Conservation (phyloP, 2,888 invertebrate species). For the Fragum whitleyi region DNA sequence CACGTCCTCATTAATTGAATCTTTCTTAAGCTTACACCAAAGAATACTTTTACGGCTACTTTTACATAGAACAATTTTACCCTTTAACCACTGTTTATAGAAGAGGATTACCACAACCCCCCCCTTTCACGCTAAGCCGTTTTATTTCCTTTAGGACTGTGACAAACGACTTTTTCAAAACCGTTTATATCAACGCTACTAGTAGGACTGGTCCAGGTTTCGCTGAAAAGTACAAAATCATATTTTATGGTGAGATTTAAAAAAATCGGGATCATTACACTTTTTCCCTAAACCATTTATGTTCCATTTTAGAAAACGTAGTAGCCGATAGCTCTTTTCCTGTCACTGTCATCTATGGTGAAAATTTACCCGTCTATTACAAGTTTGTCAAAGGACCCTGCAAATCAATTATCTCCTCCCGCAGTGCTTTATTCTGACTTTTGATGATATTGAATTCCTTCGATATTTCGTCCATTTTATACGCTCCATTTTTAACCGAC, state of each 20-base stretch:
- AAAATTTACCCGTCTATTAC: too few relatives aligned
- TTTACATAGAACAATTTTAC: constrained; percentile 3
- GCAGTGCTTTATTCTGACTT: too few relatives aligned
- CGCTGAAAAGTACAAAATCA: not conserved
- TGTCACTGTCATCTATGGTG: too few relatives aligned
- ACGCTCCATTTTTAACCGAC: too few relatives aligned
- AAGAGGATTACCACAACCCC: constrained; percentile 12
- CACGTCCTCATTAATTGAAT: not conserved
- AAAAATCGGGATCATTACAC: not conserved
- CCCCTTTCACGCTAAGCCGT: constrained; percentile 14
- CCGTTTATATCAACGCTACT: not conserved
- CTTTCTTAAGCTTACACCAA: constrained; percentile 8
- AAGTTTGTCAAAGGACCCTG: too few relatives aligned
- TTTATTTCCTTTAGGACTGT: constrained; percentile 19
- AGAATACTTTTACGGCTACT: constrained; percentile 11
- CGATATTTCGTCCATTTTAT: too few relatives aligned
- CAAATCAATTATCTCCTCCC: too few relatives aligned
- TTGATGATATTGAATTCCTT: too few relatives aligned
- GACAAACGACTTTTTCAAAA: constrained; percentile 11
- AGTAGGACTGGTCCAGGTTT: not conserved
- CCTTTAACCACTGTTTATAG: not conserved
- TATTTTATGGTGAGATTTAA: not conserved
- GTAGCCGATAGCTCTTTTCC: too few relatives aligned
- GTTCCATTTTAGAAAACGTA: not conserved
- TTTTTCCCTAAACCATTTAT: not conserved